Evolutionary conservation across 1,140 invertebrate species (phyloP).

Genomic region (Drosophila nannoptera): DNA sequence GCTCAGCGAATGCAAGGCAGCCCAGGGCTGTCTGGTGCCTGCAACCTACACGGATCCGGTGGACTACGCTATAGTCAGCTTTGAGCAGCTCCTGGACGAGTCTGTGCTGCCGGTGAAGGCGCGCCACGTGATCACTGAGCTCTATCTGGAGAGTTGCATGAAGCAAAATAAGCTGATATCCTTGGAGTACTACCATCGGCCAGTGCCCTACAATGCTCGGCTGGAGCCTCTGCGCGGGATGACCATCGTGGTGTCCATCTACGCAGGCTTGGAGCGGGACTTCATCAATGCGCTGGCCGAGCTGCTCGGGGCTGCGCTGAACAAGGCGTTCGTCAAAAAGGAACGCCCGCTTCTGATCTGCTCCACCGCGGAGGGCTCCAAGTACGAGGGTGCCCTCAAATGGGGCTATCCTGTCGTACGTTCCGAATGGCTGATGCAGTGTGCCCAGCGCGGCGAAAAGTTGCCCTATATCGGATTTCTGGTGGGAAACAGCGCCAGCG

Average conservation of each 20-base stretch:
- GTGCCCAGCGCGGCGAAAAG: constrained; percentile 81
- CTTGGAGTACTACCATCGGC: constrained; percentile 84
- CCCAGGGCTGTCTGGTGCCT: constrained; percentile 80
- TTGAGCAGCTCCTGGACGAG: constrained; percentile 63
- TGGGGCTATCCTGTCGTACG: constrained; percentile 88
- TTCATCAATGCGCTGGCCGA: constrained; percentile 86
- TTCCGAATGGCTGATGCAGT: constrained; percentile 88
- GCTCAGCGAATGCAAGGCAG: constrained; percentile 75
- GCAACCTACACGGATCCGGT: constrained; percentile 79
- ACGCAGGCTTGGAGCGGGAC: constrained; percentile 84
- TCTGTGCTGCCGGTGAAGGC: constrained; percentile 76
- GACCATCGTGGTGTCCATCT: constrained; percentile 88
- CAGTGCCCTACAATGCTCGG: constrained; percentile 80
- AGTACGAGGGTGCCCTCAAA: constrained; percentile 90
- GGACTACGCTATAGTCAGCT: constrained; percentile 82
- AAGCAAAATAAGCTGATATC: constrained; percentile 81
- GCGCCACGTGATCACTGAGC: constrained; percentile 81
- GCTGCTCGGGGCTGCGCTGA: constrained; percentile 84
- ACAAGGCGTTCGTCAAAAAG: constrained; percentile 82
- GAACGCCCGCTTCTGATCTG: constrained; percentile 84
- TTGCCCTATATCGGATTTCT: constrained; percentile 82
- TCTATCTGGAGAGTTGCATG: constrained; percentile 83
- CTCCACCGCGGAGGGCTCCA: constrained; percentile 85
- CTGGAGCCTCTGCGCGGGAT: constrained; percentile 83
- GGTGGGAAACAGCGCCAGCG: constrained; percentile 81